phyloP scores from a whole-genome alignment of 2,113 vertebrate species.

The Camarhynchus parvulus region DNA sequence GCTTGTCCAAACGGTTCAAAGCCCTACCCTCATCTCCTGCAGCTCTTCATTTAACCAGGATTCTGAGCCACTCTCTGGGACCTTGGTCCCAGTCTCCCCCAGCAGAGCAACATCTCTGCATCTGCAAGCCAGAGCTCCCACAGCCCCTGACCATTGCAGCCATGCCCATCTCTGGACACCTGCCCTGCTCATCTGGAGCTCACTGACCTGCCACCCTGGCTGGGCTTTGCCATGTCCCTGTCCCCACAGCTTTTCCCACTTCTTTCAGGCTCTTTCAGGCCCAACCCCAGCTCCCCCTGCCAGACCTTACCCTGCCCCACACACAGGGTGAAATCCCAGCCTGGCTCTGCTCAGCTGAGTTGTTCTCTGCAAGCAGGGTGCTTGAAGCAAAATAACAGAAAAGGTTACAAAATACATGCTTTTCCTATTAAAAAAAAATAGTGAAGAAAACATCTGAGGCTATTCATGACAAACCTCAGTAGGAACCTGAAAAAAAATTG shows the following conservation, averaged over 20 bases:
- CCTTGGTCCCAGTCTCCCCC: background rate
- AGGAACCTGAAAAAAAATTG: background rate
- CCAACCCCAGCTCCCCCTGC: rapidly evolving
- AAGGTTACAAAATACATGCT: rapidly evolving
- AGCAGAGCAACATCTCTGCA: rapidly evolving
- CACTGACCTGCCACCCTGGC: rapidly evolving
- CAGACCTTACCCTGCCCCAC: rapidly evolving
- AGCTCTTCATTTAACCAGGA: background rate
- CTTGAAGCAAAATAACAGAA: background rate
- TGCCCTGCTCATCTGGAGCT: background rate
- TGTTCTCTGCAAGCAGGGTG: background rate
- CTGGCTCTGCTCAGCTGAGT: too few species aligned
- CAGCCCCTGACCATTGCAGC: rapidly evolving
- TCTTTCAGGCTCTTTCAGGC: rapidly evolving
- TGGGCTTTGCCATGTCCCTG: rapidly evolving
- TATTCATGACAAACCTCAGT: background rate
- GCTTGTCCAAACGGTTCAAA: background rate
- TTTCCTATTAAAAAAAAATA: background rate
- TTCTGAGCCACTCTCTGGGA: rapidly evolving
- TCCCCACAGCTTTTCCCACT: background rate
- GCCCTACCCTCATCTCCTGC: background rate
- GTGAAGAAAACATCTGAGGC: background rate
- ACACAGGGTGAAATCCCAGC: background rate
- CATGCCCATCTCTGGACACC: rapidly evolving
- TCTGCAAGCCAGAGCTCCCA: background rate